Percentiles rank a stretch among this genome's conserved stretches.
phyloP scores from a whole-genome alignment of 2,113 vertebrate species.

The Sebastes schlegelii region DNA sequence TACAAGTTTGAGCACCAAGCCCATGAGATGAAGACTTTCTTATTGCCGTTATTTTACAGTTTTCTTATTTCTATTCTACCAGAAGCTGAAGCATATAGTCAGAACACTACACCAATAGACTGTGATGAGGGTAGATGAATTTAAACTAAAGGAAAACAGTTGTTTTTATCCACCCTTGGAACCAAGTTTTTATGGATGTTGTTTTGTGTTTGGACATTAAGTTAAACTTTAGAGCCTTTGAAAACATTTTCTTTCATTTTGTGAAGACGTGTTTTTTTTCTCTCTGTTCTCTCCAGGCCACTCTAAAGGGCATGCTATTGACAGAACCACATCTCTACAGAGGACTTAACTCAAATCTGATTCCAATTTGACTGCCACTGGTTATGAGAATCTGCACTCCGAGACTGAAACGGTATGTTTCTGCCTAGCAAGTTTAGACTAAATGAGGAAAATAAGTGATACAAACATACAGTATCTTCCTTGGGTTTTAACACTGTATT shows the following conservation, averaged over 20 bases:
- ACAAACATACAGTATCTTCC: background rate
- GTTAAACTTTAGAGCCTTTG: background rate
- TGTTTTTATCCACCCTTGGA: background rate
- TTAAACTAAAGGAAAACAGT: background rate
- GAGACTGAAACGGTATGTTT: slow-evolving; percentile 71
- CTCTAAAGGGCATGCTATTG: slow-evolving; percentile 40
- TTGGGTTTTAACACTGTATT: background rate
- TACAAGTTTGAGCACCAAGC: background rate
- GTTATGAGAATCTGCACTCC: slow-evolving; percentile 82
- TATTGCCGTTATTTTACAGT: background rate
- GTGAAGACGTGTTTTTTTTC: slow-evolving; percentile 29
- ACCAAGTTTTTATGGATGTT: background rate
- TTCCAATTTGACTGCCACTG: slow-evolving; percentile 70
- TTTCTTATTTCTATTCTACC: background rate
- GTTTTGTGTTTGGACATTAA: background rate
- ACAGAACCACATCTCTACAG: slow-evolving; percentile 27
- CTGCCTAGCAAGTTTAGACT: background rate
- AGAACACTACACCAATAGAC: background rate
- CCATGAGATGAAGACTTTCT: slow-evolving; percentile 8
- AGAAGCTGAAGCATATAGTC: background rate
- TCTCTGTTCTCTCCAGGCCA: slow-evolving; percentile 48
- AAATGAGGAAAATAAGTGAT: background rate
- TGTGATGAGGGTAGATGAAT: background rate
- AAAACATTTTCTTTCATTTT: background rate
- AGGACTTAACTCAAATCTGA: slow-evolving; percentile 61